Evolutionary conservation across 2,888 invertebrate genomes (phyloP), one percentile per base, ranked within the genome.

Genomic region (Pristionchus fissidentatus): DNA sequence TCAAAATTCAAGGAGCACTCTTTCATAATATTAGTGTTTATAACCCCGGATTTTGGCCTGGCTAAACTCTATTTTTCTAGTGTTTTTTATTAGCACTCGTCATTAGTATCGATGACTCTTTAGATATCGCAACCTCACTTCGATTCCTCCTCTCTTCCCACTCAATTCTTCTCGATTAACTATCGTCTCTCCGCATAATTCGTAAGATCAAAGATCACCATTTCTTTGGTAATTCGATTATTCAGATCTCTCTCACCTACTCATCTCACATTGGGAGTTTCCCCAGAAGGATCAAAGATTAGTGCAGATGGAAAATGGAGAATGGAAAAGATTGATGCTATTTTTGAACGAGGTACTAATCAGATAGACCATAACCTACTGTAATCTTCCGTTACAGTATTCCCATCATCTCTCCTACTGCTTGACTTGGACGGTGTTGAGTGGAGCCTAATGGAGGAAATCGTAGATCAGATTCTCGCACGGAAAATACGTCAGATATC

Each of bases 231-330:
- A 15, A 60, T 10, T 60, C 8, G 19, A 8, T 43, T 73, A 8
- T 1, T 38, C 38, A 57, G 79, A 57, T 38, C 57, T 1, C 19
- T 26, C 26, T 0, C 79, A 38, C 0, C 29, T 19, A 3, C 57
- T 13, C 29, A 38, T 38, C 41, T 79, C n/a, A 35, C 55, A 29
- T 49, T 57, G 41, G 79, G 79, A 38, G 57, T 79, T 13, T 79
- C 79, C 10, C 79, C 38, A 15, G 26, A 79, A 57, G 79, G n/a
- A 79, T 79, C 57, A n/a, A 79, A 41, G n/a, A 38, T 38, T 3
- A 43, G 41, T 38, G 38, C 79, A 10, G 79, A 79, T 79, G 55
- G 57, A 26, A n/a, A 57, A 79, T 79, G 79, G 79, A 38, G 41
- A 29, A n/a, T 79, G 13, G 38, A 38, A 57, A 41, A 55, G 13